Evolutionary conservation across 2,113 vertebrate genomes (phyloP), one percentile per base, ranked within the genome.

Genomic region (Otis tarda): DNA sequence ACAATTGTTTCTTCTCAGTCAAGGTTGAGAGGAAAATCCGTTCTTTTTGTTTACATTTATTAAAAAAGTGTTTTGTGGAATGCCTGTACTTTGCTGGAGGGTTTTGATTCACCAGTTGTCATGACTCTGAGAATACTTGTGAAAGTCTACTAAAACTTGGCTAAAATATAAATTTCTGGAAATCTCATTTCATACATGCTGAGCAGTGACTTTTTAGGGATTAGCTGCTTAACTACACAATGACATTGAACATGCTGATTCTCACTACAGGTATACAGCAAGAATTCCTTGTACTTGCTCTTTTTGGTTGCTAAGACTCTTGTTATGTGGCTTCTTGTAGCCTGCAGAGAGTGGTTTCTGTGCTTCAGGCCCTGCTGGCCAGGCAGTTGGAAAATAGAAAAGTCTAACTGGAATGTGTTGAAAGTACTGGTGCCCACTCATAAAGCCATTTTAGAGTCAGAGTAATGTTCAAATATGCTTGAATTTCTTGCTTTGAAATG

Each of bases 151-250:
- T 93, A 67, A 86, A 83, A 88, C 75, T 74, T 70, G 33, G 41
- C 55, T 16, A 87, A 78, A 47, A 63, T 59, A 57, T 8, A 55
- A 57, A 67, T 93, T 80, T 91, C 82, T 94, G 76, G 61, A 94
- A 95, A 92, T 89, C 83, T 88, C 52, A 93, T 90, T 94, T 95
- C 43, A n/a, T 81, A 71, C 64, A 31, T 81, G 87, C 93, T 89
- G 75, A 94, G 82, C 64, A 67, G 53, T 71, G 76, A 61, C 61
- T 90, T 96, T 87, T 90, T 77, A 88, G 79, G 60, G 88, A 83
- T 97, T 96, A 93, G 56, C 71, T 75, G 60, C 79, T 83, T 88
- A 96, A 92, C 64, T 61, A 18, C 88, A 56, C 41, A 55, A 9
- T 19, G 35, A 11, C 68, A 57, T 49, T 80, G 83, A 75, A 67